Base-by-base conservation (phyloP, 2,113 vertebrate genomes). In the Athene cunicularia region DNA sequence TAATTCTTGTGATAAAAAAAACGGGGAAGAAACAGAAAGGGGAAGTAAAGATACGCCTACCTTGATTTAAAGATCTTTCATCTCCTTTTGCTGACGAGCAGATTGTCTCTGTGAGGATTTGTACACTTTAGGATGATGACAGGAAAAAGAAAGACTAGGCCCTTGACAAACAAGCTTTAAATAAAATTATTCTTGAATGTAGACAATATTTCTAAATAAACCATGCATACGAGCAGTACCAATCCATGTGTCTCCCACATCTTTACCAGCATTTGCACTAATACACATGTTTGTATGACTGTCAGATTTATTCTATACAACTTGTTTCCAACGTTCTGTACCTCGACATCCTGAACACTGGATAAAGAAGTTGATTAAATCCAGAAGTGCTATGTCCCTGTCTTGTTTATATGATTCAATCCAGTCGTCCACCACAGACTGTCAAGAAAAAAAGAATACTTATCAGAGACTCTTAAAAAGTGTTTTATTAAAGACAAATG, bases 351-450 rank as follows among this genome's bases (percentile, higher is more conserved):
- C 99, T 71, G 99, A 99, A 98, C 99, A 99, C 98, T 99, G 99
- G 98, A 99, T 99, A 98, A 99, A 99, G 98, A 99, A 99, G 98
- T 99, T 99, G 98, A 99, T 99, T 96, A 99, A 99, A 98, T 99
- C 99, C 97, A 99, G 98, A 96, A 99, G 99, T 88, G 99, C 99
- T 97, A 99, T 98, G 97, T 99, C 99, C 98, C 99, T 98, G 98
- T 99, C 99, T 98, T 99, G 99, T 96, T 99, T 99, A 97, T 99
- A 99, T 47, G 99, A 99, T 98, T 99, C 99, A 94, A 99, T 99
- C 99, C 99, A 99, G 98, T 99, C 99, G 90, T 99, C 99, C 95
- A 99, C 99, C 96, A 99, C 99, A 74, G 99, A 99, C 99, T 99
- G 97, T 77, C 76, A 71, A 97, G 66, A 96, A 84, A 95, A 89